These are phyloP conservation scores for Noctua pronuba DNA, from an alignment of 2,888 invertebrate species.

Conservation along the genomic window DNA sequence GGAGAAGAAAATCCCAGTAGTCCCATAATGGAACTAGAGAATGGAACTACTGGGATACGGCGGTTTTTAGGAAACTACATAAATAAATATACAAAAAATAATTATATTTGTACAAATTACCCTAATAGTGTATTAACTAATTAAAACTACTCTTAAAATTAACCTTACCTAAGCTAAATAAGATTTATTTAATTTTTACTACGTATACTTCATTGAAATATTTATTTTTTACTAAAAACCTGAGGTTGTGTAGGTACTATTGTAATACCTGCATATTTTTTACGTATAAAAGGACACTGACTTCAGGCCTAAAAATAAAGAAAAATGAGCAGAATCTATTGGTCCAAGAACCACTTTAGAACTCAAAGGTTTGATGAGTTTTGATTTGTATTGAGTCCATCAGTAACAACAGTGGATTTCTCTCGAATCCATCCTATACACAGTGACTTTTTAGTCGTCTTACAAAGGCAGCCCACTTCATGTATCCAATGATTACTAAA, in stretches of 20 bases:
- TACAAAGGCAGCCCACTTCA: too few species aligned
- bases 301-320: not conserved
- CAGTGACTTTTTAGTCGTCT: too few species aligned
- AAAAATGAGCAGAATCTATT: not conserved
- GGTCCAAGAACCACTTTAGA: not conserved
- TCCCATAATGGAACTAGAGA: too few species aligned
- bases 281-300: not conserved
- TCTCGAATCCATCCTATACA: not conserved
- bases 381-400: not conserved
- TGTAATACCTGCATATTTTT: slow-evolving; percentile 10
- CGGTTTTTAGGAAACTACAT: not conserved
- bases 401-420: not conserved
- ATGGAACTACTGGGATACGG: too few species aligned
- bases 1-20: too few species aligned
- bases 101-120: slow-evolving; percentile 17
- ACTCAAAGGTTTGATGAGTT: not conserved
- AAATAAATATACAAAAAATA: slow-evolving; percentile 13
- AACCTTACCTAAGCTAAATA: slow-evolving; percentile 7
- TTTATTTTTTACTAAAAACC: not conserved
- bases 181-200: not conserved
- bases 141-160: slow-evolving; percentile 9
- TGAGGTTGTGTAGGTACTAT: slow-evolving; percentile 9
- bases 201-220: slow-evolving; percentile 9
- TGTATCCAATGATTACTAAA: too few species aligned
- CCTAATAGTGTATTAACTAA: slow-evolving; percentile 19